phyloP scores from a whole-genome alignment of 2,113 vertebrate species.

The Misgurnus anguillicaudatus region DNA sequence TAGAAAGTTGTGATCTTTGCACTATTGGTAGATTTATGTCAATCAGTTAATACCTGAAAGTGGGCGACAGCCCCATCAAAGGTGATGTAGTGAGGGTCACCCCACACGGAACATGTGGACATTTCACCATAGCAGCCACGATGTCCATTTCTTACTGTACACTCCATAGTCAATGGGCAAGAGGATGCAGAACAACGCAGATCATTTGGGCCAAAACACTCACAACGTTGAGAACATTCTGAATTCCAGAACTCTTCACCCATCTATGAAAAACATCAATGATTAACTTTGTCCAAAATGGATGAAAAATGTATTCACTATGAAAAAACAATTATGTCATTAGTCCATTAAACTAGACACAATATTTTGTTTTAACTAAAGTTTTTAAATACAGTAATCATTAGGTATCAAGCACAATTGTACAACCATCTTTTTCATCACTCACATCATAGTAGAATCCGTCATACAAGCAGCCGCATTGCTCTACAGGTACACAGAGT shows the following conservation, averaged over 20 bases:
- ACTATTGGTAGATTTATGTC: no score
- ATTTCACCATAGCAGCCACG: conserved; percentile 2
- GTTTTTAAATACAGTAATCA: no score
- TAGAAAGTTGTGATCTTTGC: no score
- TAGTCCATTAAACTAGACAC: no score
- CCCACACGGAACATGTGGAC: conserved; percentile 70
- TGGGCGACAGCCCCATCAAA: conserved; percentile 76
- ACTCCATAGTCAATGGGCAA: no score
- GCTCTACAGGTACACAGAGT: conserved; percentile 67
- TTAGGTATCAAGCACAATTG: no score
- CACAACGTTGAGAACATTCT: conserved; percentile 59
- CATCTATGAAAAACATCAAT: conserved; percentile 40
- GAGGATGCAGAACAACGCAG: no score
- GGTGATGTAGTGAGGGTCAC: conserved; percentile 77
- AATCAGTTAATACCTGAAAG: conserved; percentile 32
- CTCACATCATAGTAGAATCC: conserved; percentile 67
- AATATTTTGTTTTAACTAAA: no score
- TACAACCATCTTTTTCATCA: neutral
- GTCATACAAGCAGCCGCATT: conserved; percentile 71
- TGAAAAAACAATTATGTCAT: no score
- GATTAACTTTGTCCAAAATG: neutral
- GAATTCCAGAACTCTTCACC: conserved; percentile 65
- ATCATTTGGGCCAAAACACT: conserved; percentile 50
- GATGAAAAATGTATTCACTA: neutral
- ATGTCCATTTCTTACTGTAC: no score